These are phyloP conservation scores for Campoletis raptor DNA, from an alignment of 2,888 invertebrate species.

Conservation along the genomic window DNA sequence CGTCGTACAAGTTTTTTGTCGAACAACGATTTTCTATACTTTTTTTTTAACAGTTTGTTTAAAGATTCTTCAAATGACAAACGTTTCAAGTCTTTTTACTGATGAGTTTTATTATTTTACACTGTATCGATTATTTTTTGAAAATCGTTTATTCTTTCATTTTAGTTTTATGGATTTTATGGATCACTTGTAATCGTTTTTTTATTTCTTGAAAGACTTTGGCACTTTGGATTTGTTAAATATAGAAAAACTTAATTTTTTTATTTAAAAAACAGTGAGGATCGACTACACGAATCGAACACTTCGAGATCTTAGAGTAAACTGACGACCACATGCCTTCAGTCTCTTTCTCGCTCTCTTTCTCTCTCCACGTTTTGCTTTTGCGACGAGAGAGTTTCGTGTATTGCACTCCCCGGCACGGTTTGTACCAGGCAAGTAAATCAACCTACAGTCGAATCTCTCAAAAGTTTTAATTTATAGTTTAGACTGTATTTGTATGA, in stretches of 20 bases:
- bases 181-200: not conserved
- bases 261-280: conserved; percentile 8
- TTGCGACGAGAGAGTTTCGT: conserved; percentile 58
- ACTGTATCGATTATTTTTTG: not conserved
- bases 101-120: not conserved
- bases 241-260: not conserved
- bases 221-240: not conserved
- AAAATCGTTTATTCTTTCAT: not conserved
- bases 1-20: not conserved
- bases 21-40: not conserved
- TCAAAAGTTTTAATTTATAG: not conserved
- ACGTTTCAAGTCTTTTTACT: not conserved
- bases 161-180: not conserved
- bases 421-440: conserved; percentile 40
- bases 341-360: not conserved
- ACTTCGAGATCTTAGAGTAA: conserved; percentile 75
- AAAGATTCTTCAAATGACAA: not conserved
- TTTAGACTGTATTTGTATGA: not conserved
- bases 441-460: conserved; percentile 21
- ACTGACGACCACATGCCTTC: conserved; percentile 77
- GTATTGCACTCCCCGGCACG: conserved; percentile 45
- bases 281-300: conserved; percentile 67
- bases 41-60: not conserved
- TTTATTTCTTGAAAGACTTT: not conserved
- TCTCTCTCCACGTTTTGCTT: conserved; percentile 48